phyloP scores from a whole-genome alignment of 2,797 vertebrate species.

The Syndactyla subalaris region DNA sequence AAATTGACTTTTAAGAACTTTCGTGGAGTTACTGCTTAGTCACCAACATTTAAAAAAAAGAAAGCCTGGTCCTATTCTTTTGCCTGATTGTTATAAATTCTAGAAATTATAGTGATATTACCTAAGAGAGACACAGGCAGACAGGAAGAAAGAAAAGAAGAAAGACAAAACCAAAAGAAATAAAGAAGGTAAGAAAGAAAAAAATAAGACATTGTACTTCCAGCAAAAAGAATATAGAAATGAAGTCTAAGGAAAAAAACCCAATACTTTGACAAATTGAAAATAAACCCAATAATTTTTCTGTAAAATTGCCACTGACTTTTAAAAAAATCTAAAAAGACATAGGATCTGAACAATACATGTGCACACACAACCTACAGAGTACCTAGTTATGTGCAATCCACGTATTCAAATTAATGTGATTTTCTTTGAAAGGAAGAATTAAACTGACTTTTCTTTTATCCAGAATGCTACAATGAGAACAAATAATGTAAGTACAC shows the following conservation, averaged over 20 bases:
- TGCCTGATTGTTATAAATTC: background rate
- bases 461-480: background rate
- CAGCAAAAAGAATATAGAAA: background rate
- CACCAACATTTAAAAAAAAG: background rate
- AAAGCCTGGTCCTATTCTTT: background rate
- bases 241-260: background rate
- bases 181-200: background rate
- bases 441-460: constrained; percentile 33
- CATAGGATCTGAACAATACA: background rate
- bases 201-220: background rate
- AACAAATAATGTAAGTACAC: background rate
- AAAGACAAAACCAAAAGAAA: background rate
- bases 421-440: constrained; percentile 29
- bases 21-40: constrained; percentile 22
- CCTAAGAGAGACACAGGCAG: background rate
- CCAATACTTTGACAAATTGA: background rate
- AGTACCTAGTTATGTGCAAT: background rate
- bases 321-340: background rate
- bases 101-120: constrained; percentile 24
- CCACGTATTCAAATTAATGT: background rate
- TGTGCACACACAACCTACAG: background rate
- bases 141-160: background rate
- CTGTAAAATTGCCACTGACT: background rate
- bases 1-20: constrained; percentile 32
- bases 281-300: background rate